Evolutionary conservation across 2,888 invertebrate genomes (phyloP), one percentile per base, ranked within the genome.

Genomic region (Furcula furcula): DNA sequence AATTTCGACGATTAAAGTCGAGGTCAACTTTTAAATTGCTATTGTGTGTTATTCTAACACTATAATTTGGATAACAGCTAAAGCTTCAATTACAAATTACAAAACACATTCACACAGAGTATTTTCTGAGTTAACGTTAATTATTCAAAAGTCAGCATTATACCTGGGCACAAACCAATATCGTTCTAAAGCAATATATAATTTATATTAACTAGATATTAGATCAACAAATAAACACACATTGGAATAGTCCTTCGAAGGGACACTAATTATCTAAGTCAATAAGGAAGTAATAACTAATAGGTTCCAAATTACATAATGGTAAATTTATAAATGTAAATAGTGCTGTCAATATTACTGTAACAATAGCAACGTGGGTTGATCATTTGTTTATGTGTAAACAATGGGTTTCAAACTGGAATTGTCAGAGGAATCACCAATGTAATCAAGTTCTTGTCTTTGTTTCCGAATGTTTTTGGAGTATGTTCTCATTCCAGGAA

Each of bases 341-440:
- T 36, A 39, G 37, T 40, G 31, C 40, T 49, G 33, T 43, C 51
- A 46, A 52, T 45, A 40, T 48, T 36, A 45, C 20, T 25, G 34
- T 29, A 51, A 56, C 45, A 57, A 63, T 56, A 41, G 46, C 30
- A 36, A 56, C 45, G 75, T 69, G 57, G 72, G 66, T 31, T 54
- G 59, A 45, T 37, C 36, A 53, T 63, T 63, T 54, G 55, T 59
- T 60, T 65, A 36, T 27, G 29, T 56, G 59, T n/a, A n/a, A 45
- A 53, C 49, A 39, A 63, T 64, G 61, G 63, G 72, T 71, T 67
- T 50, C 47, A 53, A 31, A 49, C 39, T 50, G 46, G 26, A 50
- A 44, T 20, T 20, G 20, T 7, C 14, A 26, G 9, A 14, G 13
- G 3, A 13, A 25, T 13, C 1, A 26, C 13, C 26, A 21, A 21